A percentile compares a stretch with the other conserved stretches of the same genome.
Conservation (phyloP, 2,888 invertebrate genomes). For the Parelbella ahira region DNA sequence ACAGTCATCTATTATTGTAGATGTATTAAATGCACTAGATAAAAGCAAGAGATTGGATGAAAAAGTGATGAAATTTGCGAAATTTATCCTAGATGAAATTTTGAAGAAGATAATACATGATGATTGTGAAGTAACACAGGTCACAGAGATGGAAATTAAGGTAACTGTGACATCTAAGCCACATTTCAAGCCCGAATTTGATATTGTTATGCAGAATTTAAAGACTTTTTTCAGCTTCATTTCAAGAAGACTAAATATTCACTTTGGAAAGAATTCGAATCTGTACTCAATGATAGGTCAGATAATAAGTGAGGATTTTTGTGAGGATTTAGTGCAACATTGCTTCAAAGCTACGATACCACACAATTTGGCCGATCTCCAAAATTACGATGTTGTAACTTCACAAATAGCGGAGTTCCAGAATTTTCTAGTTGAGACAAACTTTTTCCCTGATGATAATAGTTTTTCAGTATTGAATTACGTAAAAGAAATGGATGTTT, state of each 20-base stretch:
- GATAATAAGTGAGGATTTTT: constrained; percentile 80
- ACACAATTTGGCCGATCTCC: constrained; percentile 85
- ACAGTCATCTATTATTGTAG: constrained; percentile 41
- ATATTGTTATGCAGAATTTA: constrained; percentile 79
- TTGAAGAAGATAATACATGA: constrained; percentile 80
- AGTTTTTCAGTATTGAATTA: constrained; percentile 84
- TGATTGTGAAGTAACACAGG: constrained; percentile 60
- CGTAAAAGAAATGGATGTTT: constrained; percentile 85
- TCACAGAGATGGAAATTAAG: constrained; percentile 52
- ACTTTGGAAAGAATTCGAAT: constrained; percentile 54
- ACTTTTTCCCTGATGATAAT: constrained; percentile 76
- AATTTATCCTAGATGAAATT: constrained; percentile 79
- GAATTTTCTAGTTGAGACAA: constrained; percentile 77
- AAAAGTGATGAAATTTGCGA: constrained; percentile 79
- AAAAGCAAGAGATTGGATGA: constrained; percentile 58
- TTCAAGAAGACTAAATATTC: constrained; percentile 74
- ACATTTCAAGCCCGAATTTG: constrained; percentile 66
- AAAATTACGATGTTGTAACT: constrained; percentile 83
- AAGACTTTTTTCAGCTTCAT: constrained; percentile 80
- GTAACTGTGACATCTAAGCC: constrained; percentile 61
- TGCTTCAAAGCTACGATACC: constrained; percentile 90
- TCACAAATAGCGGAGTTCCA: constrained; percentile 84
- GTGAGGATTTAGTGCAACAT: constrained; percentile 84
- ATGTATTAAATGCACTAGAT: constrained; percentile 62
- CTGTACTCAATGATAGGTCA: constrained; percentile 80